phyloP scores from a whole-genome alignment of 2,888 invertebrate genomes.

The Falcaria lacertinaria region DNA sequence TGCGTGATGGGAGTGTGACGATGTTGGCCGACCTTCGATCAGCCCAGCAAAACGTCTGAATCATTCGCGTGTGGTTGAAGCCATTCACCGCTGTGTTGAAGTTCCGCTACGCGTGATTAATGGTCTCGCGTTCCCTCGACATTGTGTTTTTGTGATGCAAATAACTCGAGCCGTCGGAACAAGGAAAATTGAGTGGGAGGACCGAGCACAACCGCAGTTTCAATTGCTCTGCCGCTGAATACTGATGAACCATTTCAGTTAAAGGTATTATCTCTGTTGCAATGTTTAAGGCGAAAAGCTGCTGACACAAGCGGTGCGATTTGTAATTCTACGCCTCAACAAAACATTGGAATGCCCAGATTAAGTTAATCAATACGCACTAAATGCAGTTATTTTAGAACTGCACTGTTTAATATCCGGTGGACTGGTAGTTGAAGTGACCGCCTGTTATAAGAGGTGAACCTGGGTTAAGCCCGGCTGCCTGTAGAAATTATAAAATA shows the following conservation, averaged over 20 bases:
- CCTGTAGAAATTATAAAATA: too few species aligned
- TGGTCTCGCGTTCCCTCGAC: conserved; percentile 73
- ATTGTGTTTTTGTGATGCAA: conserved; percentile 80
- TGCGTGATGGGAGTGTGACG: neutral
- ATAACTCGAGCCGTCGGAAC: conserved; percentile 76
- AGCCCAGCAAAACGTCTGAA: conserved; percentile 60
- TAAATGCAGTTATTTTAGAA: too few species aligned
- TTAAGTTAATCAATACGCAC: too few species aligned
- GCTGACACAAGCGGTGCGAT: conserved; percentile 35
- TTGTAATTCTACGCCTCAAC: conserved; percentile 20
- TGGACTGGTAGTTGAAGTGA: too few species aligned
- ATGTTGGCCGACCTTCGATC: conserved; percentile 37
- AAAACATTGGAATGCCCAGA: neutral
- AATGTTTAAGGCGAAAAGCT: conserved; percentile 44
- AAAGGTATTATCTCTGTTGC: conserved; percentile 60
- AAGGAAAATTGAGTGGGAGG: conserved; percentile 77
- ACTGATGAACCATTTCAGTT: conserved; percentile 73
- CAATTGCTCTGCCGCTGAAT: conserved; percentile 75
- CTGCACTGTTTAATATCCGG: too few species aligned
- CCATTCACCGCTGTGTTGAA: conserved; percentile 62
- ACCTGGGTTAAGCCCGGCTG: too few species aligned
- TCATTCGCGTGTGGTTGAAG: conserved; percentile 72
- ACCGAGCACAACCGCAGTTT: conserved; percentile 72
- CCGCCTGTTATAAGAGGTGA: too few species aligned
- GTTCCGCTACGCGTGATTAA: conserved; percentile 74